Base-by-base conservation (phyloP, 2,888 invertebrate species). In the Thysanoteuthis rhombus region DNA sequence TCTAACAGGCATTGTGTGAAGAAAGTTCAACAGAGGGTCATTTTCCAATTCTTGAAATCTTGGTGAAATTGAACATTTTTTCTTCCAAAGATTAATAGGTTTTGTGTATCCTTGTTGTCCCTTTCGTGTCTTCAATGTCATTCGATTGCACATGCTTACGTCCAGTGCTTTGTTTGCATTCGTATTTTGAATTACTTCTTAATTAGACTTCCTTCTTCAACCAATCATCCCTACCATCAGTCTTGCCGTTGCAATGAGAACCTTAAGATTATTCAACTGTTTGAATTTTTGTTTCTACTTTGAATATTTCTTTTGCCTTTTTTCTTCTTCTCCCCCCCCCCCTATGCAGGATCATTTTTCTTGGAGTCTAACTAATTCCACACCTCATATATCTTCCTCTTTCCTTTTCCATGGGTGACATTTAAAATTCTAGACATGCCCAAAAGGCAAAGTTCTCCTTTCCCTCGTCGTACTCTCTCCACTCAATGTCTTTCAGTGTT, bases 381-480 rank as follows among this genome's bases (percentile, higher is more conserved):
- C 90, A 40, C 42, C 90, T 90, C 90, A 39, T 90, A 40, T 90
- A 39, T 90, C 90, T 42, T 90, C 90, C 90, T 32, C 39, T 90
- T 42, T 40, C 42, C 12, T 42, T 90, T 40, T 32, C 90, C 39
- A 90, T 4, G 19, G 32, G 25, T 90, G 90, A 39, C 90, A 90
- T 90, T 90, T 40, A 90, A 75, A 75, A 75, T n/a, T 75, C 75
- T 75, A 75, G 75, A 12, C 75, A 75, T 36, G 75, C n/a, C 75
- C 75, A n/a, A 75, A 75, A 75, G 75, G 75, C 75, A 75, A 75
- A 75, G 75, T 45, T 45, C 45, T n/a, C n/a, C 36, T 28, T 40
- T 90, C n/a, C 1, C n/a, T 90, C 92, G 38, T 42, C 16, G 22
- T n/a, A n/a, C n/a, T n/a, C 6, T 45, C 39, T n/a, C 39, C 92